Base-by-base conservation (phyloP, 2,797 vertebrate species). In the Dallia pectoralis region DNA sequence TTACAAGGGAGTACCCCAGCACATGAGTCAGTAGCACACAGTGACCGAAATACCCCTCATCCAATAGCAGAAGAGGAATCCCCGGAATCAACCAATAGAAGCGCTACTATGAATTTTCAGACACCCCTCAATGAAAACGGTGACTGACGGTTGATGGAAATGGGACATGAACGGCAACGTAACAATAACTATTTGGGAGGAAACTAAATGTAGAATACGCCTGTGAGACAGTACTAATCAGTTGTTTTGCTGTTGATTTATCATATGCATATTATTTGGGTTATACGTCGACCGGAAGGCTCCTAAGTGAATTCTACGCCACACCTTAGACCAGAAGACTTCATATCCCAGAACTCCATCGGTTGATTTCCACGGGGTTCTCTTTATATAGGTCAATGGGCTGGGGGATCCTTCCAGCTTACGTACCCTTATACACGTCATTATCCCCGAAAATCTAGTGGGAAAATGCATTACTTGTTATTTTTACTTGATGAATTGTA, bases 321-420 rank as follows among this genome's bases (percentile, higher is more conserved):
- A 89, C 90, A 86, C 88, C 90, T 91, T 84, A 22, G 2, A n/a
- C 44, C 11, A 67, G 78, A 82, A 82, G 40, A 90, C 89, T 87
- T 81, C 84, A 83, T 82, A 81, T 82, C 87, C 90, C 87, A 83
- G 48, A 70, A 81, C 74, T 32, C 77, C 47, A 19, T 33, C 48
- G 40, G 11, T 29, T 53, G 18, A 1, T 8, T 29, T 16, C 36
- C 69, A 36, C 47, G 59, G 4, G 5, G 22, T 32, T 40, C 48
- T 30, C 32, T 69, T 14, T 48, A 66, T 80, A 36, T 76, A 70
- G 69, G 71, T 76, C 80, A 79, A 66, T 44, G 48, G 29, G 33
- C 66, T 27, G 66, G 11, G 67, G 65, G 65, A 47, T 15, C 1
- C 40, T 12, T 44, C 12, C 2, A 44, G 40, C 11, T 44, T 1